These are phyloP conservation scores for Lamprologus ornatipinnis DNA, from an alignment of 2,113 vertebrate species.

Conservation along the genomic window DNA sequence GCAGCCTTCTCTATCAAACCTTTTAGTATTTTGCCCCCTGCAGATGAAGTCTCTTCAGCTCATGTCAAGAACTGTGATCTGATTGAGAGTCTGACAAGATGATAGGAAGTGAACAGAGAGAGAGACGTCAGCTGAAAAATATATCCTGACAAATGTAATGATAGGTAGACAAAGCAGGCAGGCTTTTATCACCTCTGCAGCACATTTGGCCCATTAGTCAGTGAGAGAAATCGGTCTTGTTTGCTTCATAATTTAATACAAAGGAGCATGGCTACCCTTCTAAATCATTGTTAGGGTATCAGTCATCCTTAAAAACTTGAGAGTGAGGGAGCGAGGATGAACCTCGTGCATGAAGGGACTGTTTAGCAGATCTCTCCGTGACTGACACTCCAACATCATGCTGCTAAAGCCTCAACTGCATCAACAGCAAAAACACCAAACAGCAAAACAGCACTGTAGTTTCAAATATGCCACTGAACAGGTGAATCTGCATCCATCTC, in stretches of 20 bases:
- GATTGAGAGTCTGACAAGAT: neutral
- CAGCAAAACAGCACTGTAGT: neutral
- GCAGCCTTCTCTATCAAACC: neutral
- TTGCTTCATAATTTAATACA: constrained; percentile 13
- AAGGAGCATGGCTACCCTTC: neutral
- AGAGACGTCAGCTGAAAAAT: neutral
- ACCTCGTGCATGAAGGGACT: neutral
- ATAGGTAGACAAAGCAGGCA: neutral
- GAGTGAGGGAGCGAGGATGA: neutral
- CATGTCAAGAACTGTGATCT: neutral
- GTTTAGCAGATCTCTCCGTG: neutral
- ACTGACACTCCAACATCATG: neutral
- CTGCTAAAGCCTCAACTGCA: neutral
- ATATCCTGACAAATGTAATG: neutral
- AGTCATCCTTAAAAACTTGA: neutral
- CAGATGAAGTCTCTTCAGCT: neutral
- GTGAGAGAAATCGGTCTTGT: neutral
- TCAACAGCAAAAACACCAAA: neutral
- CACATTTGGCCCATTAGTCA: neutral
- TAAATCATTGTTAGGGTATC: neutral
- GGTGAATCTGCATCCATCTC: neutral
- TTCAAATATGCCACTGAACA: neutral
- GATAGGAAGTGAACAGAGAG: neutral
- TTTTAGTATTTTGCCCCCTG: neutral
- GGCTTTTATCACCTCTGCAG: neutral